These are phyloP conservation scores for Brachionus rotundiformis DNA, from an alignment of 1,140 invertebrate genomes.

Conservation along the genomic window DNA sequence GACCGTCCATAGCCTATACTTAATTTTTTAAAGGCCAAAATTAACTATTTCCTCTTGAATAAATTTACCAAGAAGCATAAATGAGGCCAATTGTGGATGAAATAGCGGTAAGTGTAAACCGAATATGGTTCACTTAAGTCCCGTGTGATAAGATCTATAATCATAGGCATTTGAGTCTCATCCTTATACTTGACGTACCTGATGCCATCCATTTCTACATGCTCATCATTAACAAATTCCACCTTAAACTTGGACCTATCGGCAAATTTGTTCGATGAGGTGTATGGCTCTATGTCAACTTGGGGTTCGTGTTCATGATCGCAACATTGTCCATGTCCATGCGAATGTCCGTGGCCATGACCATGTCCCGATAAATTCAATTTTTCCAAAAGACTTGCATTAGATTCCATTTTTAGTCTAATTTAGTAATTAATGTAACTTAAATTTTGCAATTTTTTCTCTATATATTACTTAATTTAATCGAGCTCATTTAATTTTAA, in stretches of 20 bases:
- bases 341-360: conserved; percentile 33
- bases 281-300: conserved; percentile 12
- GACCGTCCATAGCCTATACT: conserved; percentile 70
- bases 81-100: conserved; percentile 99
- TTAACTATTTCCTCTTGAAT: too few species aligned
- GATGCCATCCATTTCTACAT: conserved; percentile 54
- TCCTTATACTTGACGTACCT: conserved; percentile 78
- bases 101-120: conserved; percentile 99
- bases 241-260: conserved; percentile 30
- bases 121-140: conserved; percentile 99
- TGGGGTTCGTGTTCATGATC: neutral
- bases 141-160: conserved; percentile 97
- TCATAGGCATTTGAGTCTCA: conserved; percentile 88
- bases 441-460: conserved; percentile 30
- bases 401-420: neutral
- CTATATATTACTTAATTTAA: neutral
- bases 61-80: conserved; percentile 79
- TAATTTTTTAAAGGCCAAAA: too few species aligned
- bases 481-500: neutral
- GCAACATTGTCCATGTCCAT: neutral
- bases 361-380: conserved; percentile 5
- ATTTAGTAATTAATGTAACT: conserved; percentile 37
- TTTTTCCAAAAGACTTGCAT: conserved; percentile 13
- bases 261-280: conserved; percentile 22
- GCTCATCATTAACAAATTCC: conserved; percentile 34